Evolutionary conservation across 2,113 vertebrate species (phyloP).

Genomic region (Ursus arctos): DNA sequence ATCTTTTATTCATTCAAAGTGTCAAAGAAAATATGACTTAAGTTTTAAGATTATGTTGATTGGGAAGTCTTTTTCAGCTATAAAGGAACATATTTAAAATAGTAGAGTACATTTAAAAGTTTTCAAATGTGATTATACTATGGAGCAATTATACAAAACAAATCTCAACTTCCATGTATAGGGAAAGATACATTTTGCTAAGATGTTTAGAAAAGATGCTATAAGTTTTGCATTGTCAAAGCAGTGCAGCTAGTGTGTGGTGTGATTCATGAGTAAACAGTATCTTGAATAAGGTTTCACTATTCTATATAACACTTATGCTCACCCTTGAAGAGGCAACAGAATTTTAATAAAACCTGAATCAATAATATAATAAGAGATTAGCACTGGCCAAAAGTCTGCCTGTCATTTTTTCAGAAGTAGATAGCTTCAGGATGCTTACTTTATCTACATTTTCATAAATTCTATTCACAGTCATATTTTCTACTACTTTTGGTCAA

Average conservation of each 20-base stretch:
- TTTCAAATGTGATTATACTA: neutral
- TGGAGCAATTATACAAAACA: neutral
- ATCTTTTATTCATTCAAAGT: constrained; percentile 45
- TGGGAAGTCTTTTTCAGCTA: neutral
- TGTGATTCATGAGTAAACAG: neutral
- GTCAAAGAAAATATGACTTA: neutral
- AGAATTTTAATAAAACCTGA: constrained; percentile 5
- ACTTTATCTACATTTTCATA: constrained; percentile 11
- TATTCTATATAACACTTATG: neutral
- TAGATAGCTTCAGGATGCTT: neutral
- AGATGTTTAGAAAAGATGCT: neutral
- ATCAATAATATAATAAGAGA: constrained; percentile 11
- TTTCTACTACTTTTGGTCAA: neutral
- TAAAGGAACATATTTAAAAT: constrained; percentile 36
- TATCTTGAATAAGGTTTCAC: neutral
- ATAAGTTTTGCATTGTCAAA: neutral
- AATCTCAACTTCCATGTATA: neutral
- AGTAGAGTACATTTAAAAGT: neutral
- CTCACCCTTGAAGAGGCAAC: neutral
- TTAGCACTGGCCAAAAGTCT: neutral
- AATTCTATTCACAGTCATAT: neutral
- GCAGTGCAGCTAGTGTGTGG: neutral
- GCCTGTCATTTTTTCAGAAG: constrained; percentile 17
- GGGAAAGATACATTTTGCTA: neutral
- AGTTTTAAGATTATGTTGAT: constrained; percentile 46